phyloP scores from a whole-genome alignment of 2,888 invertebrate genomes.

The Therioaphis trifolii region DNA sequence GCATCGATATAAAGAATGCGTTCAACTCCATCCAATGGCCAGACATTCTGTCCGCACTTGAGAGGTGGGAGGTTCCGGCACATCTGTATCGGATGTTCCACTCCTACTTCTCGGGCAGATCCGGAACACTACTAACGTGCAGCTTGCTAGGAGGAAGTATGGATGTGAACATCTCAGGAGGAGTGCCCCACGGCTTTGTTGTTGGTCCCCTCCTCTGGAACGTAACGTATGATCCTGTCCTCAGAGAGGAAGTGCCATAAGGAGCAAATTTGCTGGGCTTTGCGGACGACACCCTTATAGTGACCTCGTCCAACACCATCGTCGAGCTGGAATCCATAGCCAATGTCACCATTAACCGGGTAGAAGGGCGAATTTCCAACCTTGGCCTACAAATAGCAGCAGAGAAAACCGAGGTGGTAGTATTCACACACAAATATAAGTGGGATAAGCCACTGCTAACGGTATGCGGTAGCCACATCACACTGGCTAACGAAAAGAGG shows the following conservation, averaged over 20 bases:
- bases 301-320: not conserved
- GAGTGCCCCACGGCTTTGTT: not conserved
- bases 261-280: not conserved
- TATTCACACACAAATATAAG: not conserved
- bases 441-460: not conserved
- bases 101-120: not conserved
- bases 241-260: not conserved
- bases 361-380: not conserved
- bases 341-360: not conserved
- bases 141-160: fast-evolving
- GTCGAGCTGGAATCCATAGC: not conserved
- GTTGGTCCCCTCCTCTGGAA: not conserved
- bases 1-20: not conserved
- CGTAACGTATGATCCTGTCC: not conserved
- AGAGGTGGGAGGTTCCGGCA: fast-evolving
- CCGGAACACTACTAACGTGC: no score
- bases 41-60: not conserved
- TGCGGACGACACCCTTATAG: not conserved
- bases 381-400: not conserved
- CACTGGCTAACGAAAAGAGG: not conserved
- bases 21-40: not conserved
- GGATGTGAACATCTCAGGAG: not conserved
- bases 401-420: not conserved
- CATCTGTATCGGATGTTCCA: not conserved
- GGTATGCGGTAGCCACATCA: no score